These are phyloP conservation scores for Clupea harengus DNA, from an alignment of 2,113 vertebrate species.

Conservation along the genomic window DNA sequence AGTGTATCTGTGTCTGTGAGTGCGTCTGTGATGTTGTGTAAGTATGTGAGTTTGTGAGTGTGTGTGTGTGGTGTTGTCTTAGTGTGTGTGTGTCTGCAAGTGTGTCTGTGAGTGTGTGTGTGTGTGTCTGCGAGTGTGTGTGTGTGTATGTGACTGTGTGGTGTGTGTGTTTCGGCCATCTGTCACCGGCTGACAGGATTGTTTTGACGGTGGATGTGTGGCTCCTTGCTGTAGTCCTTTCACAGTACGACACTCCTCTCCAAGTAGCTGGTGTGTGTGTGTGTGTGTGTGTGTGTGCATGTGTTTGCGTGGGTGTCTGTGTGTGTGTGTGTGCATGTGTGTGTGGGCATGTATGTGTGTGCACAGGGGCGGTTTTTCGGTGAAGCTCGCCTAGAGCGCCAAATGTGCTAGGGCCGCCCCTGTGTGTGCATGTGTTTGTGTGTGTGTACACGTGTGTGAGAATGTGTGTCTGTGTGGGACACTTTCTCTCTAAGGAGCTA, in stretches of 20 bases:
- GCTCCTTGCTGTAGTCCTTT: not conserved
- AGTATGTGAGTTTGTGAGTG: not conserved
- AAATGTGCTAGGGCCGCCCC: no score
- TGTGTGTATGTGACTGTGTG: not conserved
- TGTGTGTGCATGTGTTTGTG: not conserved
- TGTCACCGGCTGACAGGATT: constrained; percentile 35
- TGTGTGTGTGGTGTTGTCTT: not conserved
- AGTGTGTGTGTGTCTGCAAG: not conserved
- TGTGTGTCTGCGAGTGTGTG: not conserved
- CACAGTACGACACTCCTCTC: constrained; percentile 13
- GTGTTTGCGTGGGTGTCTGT: not conserved
- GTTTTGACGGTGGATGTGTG: constrained; percentile 27
- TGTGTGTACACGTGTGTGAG: no score
- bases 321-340: not conserved
- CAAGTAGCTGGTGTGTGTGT: not conserved
- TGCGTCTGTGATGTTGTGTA: not conserved
- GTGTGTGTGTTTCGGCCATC: constrained; percentile 24
- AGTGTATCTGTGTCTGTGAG: not conserved
- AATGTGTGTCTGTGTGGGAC: no score
- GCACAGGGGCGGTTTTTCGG: no score
- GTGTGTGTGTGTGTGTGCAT: not conserved
- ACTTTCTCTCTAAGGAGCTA: no score
- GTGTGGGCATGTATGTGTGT: not conserved
- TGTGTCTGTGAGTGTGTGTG: no score
- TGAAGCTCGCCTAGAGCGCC: no score